phyloP scores from a whole-genome alignment of 2,888 invertebrate species.

The Melinopterus prodromus region DNA sequence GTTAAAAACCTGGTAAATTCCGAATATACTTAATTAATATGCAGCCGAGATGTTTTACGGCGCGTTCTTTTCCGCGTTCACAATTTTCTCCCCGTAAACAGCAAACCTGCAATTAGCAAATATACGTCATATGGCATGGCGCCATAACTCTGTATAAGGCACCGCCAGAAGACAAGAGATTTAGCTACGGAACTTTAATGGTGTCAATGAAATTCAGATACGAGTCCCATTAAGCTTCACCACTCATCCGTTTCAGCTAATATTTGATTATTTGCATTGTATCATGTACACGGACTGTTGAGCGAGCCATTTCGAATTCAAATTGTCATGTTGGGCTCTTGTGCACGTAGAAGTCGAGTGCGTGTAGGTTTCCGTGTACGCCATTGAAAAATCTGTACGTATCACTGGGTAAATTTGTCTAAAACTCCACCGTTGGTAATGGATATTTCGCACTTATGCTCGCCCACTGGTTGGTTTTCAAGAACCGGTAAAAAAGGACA shows the following conservation, averaged over 20 bases:
- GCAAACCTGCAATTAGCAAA: not conserved
- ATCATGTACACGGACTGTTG: not conserved
- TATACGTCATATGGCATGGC: constrained; percentile 4
- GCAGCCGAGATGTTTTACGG: not conserved
- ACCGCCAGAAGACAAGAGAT: not conserved
- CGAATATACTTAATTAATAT: not conserved
- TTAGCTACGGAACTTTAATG: constrained; percentile 6
- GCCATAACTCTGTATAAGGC: not conserved
- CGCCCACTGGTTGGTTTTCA: not conserved
- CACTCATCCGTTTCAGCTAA: not conserved
- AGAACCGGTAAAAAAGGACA: not conserved
- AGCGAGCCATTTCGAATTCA: not conserved
- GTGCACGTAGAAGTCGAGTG: not conserved
- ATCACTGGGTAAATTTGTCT: constrained; percentile 35
- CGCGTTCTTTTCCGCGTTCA: not conserved
- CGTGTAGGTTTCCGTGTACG: constrained; percentile 28
- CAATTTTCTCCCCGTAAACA: not conserved
- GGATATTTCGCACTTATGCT: constrained; percentile 21
- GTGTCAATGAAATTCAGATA: constrained; percentile 6
- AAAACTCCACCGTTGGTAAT: constrained; percentile 32
- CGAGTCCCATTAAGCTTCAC: not conserved
- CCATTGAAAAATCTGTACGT: constrained; percentile 27
- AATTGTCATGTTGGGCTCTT: not conserved
- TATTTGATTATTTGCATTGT: not conserved
- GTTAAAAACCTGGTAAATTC: no score